Conservation (phyloP, 2,888 invertebrate genomes). For the Plebejus argus region DNA sequence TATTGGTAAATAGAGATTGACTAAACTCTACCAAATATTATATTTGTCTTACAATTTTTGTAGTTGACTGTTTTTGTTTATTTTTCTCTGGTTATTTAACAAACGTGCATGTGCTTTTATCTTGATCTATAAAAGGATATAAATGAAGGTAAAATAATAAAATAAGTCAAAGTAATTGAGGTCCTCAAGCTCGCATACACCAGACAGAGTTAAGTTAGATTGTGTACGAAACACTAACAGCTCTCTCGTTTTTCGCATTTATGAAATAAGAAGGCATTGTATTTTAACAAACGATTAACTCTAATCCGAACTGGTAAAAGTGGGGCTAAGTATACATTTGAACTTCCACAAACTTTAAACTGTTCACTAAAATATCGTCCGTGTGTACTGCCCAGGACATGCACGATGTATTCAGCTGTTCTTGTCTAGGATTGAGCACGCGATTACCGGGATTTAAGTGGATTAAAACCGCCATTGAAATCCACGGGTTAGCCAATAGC, state of each 20-base stretch:
- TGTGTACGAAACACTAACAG: no score
- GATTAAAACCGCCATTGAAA: constrained; percentile 32
- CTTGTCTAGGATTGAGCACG: constrained; percentile 22
- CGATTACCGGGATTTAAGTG: constrained; percentile 30
- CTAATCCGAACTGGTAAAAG: background rate
- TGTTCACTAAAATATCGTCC: background rate
- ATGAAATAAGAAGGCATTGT: no score
- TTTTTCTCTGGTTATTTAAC: background rate
- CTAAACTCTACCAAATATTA: background rate
- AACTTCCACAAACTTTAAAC: background rate
- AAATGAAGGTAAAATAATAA: no score
- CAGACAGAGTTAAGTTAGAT: no score
- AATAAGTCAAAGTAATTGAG: no score
- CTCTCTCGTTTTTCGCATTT: no score
- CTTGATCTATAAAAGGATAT: no score
- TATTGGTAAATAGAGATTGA: background rate
- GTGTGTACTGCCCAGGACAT: background rate
- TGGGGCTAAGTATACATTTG: background rate
- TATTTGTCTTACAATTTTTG: background rate
- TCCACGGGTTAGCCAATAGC: constrained; percentile 5
- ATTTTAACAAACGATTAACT: background rate
- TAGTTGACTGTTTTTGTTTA: background rate
- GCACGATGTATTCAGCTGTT: constrained; percentile 28
- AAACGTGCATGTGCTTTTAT: no score
- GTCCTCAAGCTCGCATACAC: no score